A percentile compares a stretch with the other conserved stretches of the same genome.
Conservation (phyloP, 2,888 invertebrate genomes). For the Drosophila hamatofila region DNA sequence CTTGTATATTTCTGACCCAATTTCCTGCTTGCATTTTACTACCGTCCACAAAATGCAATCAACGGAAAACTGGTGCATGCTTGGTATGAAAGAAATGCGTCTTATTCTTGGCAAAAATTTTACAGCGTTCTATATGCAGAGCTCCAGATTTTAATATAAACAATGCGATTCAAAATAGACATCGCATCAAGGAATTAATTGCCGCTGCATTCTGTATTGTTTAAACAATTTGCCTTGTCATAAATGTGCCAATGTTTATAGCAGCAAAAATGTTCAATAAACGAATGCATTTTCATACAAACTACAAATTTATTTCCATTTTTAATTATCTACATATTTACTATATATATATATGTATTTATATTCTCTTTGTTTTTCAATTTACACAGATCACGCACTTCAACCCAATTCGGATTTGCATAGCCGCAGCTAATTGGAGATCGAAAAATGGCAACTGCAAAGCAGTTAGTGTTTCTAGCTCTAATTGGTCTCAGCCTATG, state of each 20-base stretch:
- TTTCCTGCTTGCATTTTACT: conserved; percentile 46
- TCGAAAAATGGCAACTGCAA: conserved; percentile 46
- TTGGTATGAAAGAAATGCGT: conserved; percentile 54
- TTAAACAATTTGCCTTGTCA: conserved; percentile 35
- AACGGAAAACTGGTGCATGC: conserved; percentile 27
- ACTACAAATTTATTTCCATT: neutral
- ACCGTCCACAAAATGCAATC: conserved; percentile 30
- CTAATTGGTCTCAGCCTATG: conserved; percentile 77
- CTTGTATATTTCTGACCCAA: conserved; percentile 71
- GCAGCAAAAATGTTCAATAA: conserved; percentile 30
- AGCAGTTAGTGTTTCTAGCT: conserved; percentile 70
- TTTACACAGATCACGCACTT: conserved; percentile 46
- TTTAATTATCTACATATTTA: conserved; percentile 8
- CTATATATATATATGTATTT: neutral
- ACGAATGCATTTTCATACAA: conserved; percentile 19
- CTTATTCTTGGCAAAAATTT: conserved; percentile 52
- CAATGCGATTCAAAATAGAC: conserved; percentile 30
- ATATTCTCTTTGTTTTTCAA: neutral
- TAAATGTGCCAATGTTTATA: conserved; percentile 47
- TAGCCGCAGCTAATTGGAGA: conserved; percentile 50
- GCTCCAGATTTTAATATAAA: conserved; percentile 29
- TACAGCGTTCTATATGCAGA: conserved; percentile 44
- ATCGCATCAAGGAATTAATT: conserved; percentile 62
- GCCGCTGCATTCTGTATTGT: conserved; percentile 26
- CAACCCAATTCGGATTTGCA: conserved; percentile 37